These are phyloP conservation scores for Upupa epops DNA, from an alignment of 2,113 vertebrate species.

Conservation along the genomic window DNA sequence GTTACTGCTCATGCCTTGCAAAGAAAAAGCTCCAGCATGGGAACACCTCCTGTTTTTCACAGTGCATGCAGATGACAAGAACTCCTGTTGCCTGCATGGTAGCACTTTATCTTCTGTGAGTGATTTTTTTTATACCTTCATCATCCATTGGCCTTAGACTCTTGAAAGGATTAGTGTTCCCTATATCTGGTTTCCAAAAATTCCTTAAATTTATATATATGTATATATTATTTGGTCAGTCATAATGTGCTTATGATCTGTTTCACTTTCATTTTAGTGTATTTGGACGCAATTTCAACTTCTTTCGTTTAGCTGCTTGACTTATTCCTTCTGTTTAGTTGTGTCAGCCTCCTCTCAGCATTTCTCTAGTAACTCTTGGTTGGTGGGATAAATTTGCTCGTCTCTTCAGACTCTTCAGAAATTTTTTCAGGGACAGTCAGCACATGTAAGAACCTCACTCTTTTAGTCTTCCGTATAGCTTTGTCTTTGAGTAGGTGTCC, in stretches of 20 bases:
- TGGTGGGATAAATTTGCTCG: neutral
- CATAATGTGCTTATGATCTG: neutral
- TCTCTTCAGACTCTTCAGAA: neutral
- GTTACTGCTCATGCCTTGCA: neutral
- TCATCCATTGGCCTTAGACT: neutral
- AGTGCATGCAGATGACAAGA: neutral
- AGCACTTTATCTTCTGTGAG: neutral
- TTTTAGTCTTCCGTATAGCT: neutral
- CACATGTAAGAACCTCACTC: neutral
- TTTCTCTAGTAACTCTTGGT: neutral
- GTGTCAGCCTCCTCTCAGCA: neutral
- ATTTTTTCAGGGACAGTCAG: neutral
- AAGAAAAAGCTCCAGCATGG: neutral
- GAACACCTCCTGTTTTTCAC: neutral
- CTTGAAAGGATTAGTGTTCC: neutral
- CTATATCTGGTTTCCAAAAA: neutral
- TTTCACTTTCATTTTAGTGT: neutral
- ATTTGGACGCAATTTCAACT: neutral
- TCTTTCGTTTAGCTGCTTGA: neutral
- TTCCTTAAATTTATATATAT: neutral
- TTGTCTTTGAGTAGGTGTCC: too few relatives aligned
- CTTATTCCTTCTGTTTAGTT: neutral
- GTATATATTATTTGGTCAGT: fast-evolving
- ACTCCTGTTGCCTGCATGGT: neutral
- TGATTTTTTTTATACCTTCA: neutral